A percentile compares a stretch with the other conserved stretches of the same genome.
Conservation (phyloP, 2,797 vertebrate genomes). For the Rhinatrema bivittatum region DNA sequence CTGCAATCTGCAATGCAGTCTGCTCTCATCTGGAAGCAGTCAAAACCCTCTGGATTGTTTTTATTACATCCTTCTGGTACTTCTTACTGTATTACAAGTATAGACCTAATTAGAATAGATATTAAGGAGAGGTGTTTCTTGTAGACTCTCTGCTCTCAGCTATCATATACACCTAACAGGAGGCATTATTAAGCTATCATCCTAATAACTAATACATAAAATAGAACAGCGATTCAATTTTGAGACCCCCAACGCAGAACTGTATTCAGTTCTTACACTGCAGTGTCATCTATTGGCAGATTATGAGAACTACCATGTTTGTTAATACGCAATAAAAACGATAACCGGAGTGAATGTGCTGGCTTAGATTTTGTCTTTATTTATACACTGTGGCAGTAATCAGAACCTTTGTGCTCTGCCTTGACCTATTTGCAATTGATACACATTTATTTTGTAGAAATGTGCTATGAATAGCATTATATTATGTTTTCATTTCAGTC, state of each 20-base stretch:
- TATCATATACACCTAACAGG: conserved; percentile 13
- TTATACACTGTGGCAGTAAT: no score
- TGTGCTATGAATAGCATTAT: no score
- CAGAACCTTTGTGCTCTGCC: no score
- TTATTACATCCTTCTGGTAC: conserved; percentile 17
- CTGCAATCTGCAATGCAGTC: background rate
- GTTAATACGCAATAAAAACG: no score
- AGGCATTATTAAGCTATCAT: conserved; percentile 12
- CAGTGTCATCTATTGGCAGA: conserved; percentile 43
- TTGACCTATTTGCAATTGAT: no score
- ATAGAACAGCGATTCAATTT: conserved; percentile 9
- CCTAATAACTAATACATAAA: conserved; percentile 20
- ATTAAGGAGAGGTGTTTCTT: conserved; percentile 15
- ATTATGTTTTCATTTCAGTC: no score
- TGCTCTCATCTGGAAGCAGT: background rate
- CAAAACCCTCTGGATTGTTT: conserved; percentile 5
- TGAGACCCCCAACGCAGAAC: background rate
- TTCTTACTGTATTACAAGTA: conserved; percentile 12
- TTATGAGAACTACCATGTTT: conserved; percentile 7
- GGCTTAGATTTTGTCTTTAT: no score
- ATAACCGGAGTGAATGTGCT: no score
- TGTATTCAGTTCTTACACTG: conserved; percentile 16
- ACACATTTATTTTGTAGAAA: no score
- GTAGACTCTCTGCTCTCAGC: conserved; percentile 6
- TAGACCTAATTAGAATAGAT: conserved; percentile 21